Percentiles rank a stretch among this genome's conserved stretches.
These are phyloP conservation scores for Chromoteleia sp. DNA, from an alignment of 2,888 invertebrate species.

Conservation along the genomic window DNA sequence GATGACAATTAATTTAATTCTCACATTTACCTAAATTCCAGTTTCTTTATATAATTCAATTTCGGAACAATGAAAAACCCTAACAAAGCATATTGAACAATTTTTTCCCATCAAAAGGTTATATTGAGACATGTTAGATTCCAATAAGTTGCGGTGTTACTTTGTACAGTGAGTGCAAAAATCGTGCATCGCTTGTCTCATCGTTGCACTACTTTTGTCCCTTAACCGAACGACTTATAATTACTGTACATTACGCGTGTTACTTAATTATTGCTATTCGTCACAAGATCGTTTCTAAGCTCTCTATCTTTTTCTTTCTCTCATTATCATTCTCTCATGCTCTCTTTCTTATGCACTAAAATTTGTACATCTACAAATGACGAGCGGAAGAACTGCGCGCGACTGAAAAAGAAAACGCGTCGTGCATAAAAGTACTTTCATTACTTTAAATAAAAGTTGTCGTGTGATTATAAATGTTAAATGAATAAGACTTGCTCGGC, in stretches of 20 bases:
- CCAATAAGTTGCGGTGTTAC: too few relatives aligned
- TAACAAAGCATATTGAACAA: too few relatives aligned
- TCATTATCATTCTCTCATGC: neutral
- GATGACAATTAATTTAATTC: too few relatives aligned
- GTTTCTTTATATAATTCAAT: too few relatives aligned
- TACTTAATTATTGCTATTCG: conserved; percentile 50
- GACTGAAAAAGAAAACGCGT: neutral
- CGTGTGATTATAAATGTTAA: neutral
- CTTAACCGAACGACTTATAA: conserved; percentile 43
- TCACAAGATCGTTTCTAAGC: conserved; percentile 4
- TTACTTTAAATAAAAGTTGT: neutral
- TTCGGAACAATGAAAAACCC: too few relatives aligned
- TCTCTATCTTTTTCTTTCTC: neutral
- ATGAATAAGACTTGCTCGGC: neutral
- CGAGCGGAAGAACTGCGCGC: conserved; percentile 5
- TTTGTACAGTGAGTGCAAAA: conserved; percentile 49
- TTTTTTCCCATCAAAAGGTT: too few relatives aligned
- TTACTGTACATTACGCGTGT: conserved; percentile 58
- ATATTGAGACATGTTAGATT: too few relatives aligned
- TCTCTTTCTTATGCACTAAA: conserved; percentile 28
- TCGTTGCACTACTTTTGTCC: conserved; percentile 16
- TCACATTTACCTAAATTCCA: too few relatives aligned
- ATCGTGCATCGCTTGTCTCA: conserved; percentile 3
- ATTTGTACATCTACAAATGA: conserved; percentile 62
- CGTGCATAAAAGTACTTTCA: neutral